Conservation (phyloP, 2,888 invertebrate species). For the Pyralis farinalis region DNA sequence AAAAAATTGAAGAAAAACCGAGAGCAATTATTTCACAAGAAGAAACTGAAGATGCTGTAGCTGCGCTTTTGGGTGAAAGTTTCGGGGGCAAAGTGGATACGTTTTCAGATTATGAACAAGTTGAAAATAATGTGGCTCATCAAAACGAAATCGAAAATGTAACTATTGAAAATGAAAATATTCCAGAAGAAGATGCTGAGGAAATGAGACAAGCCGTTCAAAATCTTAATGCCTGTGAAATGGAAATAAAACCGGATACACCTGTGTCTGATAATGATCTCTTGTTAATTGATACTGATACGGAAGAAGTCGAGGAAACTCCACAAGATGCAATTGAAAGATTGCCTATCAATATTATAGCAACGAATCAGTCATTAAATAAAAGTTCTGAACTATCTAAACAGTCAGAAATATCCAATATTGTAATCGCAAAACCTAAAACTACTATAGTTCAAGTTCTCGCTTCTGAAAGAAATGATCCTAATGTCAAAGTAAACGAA, state of each 20-base stretch:
- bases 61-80: constrained; percentile 92
- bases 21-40: constrained; percentile 93
- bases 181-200: constrained; percentile 88
- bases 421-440: constrained; percentile 74
- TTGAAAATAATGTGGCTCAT: constrained; percentile 56
- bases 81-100: constrained; percentile 84
- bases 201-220: constrained; percentile 93
- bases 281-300: constrained; percentile 93
- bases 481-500: constrained; percentile 41
- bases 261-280: constrained; percentile 92
- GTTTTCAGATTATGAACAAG: constrained; percentile 80
- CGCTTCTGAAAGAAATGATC: constrained; percentile 51
- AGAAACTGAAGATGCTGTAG: constrained; percentile 95
- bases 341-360: constrained; percentile 57
- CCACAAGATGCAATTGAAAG: constrained; percentile 65
- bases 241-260: constrained; percentile 90
- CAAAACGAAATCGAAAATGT: constrained; percentile 69
- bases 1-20: constrained; percentile 87
- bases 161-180: constrained; percentile 72
- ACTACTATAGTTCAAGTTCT: constrained; percentile 27
- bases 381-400: constrained; percentile 44
- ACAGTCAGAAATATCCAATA: constrained; percentile 55
- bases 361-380: constrained; percentile 48
- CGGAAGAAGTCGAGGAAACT: constrained; percentile 86
- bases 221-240: constrained; percentile 86